Conservation (phyloP, 2,888 invertebrate genomes). For the Agonopterix alstromeriana region DNA sequence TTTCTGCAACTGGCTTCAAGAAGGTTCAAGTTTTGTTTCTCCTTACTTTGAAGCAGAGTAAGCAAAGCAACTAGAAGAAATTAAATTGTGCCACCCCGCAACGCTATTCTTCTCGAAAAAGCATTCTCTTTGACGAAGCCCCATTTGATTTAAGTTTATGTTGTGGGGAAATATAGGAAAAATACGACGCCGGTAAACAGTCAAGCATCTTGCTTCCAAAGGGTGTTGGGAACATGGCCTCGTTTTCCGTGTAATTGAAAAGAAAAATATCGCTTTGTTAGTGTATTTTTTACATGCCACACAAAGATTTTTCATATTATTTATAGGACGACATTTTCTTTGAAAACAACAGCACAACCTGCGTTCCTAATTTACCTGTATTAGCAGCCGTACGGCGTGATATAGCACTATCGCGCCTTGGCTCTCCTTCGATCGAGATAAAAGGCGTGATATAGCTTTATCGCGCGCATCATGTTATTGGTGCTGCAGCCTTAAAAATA, state of each 20-base stretch:
- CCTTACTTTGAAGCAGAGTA: slow-evolving; percentile 20
- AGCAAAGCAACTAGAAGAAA: slow-evolving; percentile 22
- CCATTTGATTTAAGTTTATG: slow-evolving; percentile 25
- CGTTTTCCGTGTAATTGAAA: neutral
- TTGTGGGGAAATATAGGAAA: slow-evolving; percentile 12
- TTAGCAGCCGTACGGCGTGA: no score
- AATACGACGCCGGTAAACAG: neutral
- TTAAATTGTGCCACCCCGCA: slow-evolving; percentile 32
- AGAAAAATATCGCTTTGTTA: neutral
- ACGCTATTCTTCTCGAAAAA: slow-evolving; percentile 22
- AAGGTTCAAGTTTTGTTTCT: slow-evolving; percentile 20
- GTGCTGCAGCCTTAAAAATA: no score
- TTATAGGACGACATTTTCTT: no score
- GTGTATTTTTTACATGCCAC: no score
- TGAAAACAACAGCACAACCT: no score
- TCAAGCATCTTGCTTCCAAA: neutral
- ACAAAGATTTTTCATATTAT: no score
- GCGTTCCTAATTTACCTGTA: no score
- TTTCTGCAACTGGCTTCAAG: no score
- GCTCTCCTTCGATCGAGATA: no score
- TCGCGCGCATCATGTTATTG: no score
- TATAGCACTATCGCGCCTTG: no score
- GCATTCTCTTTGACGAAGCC: slow-evolving; percentile 26
- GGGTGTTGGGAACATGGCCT: neutral
- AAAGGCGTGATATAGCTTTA: no score